phyloP scores from a whole-genome alignment of 30 jellyfish, hydroid and myxozoan species.

The Aurelia coerulea region DNA sequence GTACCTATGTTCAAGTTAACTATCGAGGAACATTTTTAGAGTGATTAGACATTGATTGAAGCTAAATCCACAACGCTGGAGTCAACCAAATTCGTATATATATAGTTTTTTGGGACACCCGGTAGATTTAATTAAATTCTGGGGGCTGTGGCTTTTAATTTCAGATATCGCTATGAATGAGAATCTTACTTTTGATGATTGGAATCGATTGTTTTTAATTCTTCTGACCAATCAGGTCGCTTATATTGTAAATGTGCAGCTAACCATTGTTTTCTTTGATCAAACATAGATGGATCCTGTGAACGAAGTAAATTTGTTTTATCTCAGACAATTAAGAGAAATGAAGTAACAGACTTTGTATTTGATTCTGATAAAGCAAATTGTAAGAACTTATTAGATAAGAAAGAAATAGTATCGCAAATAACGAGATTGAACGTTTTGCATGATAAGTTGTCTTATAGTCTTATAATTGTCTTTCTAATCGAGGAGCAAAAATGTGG shows the following conservation, averaged over 20 bases:
- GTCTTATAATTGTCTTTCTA: too few species aligned
- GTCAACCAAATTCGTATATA: too few species aligned
- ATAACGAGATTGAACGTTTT: too few species aligned
- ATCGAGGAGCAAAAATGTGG: too few species aligned
- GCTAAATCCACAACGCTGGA: too few species aligned
- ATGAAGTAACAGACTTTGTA: background rate
- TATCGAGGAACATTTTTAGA: too few species aligned
- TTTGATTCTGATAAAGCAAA: background rate
- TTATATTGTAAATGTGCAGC: background rate
- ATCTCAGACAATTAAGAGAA: background rate
- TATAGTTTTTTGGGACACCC: too few species aligned
- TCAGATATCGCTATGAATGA: background rate
- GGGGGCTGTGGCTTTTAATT: background rate
- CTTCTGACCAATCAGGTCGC: constrained; percentile 61
- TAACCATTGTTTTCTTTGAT: constrained; percentile 60
- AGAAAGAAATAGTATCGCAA: too few species aligned
- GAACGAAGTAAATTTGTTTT: background rate
- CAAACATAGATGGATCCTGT: constrained; percentile 53
- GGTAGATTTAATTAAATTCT: background rate
- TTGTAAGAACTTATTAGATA: background rate
- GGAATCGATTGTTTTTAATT: constrained; percentile 22
- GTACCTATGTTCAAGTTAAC: too few species aligned
- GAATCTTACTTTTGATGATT: constrained; percentile 29
- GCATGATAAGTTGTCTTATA: too few species aligned
- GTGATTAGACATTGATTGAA: too few species aligned